Evolutionary conservation across 2,113 vertebrate genomes (phyloP).

Genomic region (Erinaceus europaeus): DNA sequence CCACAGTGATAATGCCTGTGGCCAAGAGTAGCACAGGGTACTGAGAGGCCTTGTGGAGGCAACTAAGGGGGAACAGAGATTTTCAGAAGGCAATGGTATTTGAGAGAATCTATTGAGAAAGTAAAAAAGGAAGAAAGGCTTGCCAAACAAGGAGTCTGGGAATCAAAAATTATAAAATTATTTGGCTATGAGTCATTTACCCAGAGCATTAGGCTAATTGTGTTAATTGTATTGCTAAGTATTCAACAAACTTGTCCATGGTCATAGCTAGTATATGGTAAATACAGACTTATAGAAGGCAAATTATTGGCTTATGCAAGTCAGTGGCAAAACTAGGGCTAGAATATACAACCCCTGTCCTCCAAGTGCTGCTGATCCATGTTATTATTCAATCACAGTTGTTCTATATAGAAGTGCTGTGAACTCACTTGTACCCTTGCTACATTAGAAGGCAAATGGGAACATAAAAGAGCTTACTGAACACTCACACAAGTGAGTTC

Average conservation of each 20-base stretch:
- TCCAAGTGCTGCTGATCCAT: neutral
- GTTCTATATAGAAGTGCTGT: neutral
- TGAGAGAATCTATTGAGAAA: neutral
- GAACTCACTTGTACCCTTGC: neutral
- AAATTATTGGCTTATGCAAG: neutral
- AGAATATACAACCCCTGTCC: neutral
- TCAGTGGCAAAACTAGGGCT: neutral
- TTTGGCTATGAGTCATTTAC: neutral
- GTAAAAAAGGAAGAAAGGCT: neutral
- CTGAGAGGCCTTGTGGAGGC: neutral
- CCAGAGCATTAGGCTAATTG: neutral
- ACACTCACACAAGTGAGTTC: too few species aligned
- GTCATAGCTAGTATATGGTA: neutral
- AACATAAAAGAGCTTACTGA: neutral
- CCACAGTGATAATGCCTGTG: neutral
- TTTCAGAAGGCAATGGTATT: neutral
- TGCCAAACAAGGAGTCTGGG: neutral
- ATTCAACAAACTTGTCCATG: neutral
- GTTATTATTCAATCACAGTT: neutral
- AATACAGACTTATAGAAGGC: neutral
- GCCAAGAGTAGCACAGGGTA: neutral
- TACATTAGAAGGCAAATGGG: neutral
- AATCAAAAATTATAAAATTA: conserved; percentile 20
- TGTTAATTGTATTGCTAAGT: neutral
- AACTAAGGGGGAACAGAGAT: neutral